Evolutionary conservation across 92 coral and sea anemone species (phyloP).

Genomic region (Actinernus sp.): DNA sequence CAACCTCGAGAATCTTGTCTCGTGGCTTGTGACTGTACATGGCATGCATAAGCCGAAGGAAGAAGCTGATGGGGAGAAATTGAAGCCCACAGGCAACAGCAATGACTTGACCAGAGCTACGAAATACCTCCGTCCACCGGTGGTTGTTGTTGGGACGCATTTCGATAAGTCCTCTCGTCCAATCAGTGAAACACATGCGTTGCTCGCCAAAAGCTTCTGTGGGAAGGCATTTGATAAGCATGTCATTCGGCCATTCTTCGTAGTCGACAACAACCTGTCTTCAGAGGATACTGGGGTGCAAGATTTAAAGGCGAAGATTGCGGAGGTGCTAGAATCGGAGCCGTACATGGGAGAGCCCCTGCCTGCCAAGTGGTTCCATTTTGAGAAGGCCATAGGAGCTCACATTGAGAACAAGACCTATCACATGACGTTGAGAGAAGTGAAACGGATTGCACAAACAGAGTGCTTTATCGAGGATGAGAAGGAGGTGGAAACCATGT

Average conservation of each 20-base stretch:
- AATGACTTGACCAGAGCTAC: not conserved
- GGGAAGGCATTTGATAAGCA: constrained; percentile 6
- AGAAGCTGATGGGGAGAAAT: not conserved
- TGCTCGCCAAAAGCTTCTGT: not conserved
- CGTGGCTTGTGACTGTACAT: constrained; percentile 87
- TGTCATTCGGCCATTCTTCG: not conserved
- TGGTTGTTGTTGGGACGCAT: constrained; percentile 10
- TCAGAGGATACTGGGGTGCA: constrained; percentile 1
- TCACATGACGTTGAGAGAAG: constrained; percentile 57
- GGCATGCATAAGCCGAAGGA: constrained; percentile 34
- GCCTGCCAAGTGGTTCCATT: constrained; percentile 80
- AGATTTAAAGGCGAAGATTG: not conserved
- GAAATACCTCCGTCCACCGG: constrained; percentile 26
- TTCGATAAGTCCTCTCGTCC: not conserved
- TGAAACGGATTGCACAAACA: constrained; percentile 51
- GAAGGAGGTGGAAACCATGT: constrained; percentile 56
- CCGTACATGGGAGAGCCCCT: constrained; percentile 92
- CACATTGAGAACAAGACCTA: constrained; percentile 58
- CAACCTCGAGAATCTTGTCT: constrained; percentile 78
- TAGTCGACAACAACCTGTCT: not conserved
- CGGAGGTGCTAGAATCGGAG: constrained; percentile 33
- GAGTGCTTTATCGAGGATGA: constrained; percentile 66
- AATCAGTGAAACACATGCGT: not conserved
- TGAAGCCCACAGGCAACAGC: not conserved
- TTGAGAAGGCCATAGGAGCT: constrained; percentile 62